Evolutionary conservation across 2,888 invertebrate genomes (phyloP).

Genomic region (Tenthredo distinguenda): DNA sequence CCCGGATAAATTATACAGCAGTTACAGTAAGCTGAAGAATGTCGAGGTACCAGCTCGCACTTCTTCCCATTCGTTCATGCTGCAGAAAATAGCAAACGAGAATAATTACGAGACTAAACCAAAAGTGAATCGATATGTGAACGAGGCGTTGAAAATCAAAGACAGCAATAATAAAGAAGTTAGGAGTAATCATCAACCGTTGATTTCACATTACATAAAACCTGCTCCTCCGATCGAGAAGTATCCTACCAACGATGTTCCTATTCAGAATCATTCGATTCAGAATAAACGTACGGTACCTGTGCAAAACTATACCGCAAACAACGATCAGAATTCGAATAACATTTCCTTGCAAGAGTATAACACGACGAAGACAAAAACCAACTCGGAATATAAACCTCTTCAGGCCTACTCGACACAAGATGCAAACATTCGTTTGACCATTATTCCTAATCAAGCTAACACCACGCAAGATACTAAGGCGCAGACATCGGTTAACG

Average conservation of each 20-base stretch:
- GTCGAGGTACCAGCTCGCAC: constrained; percentile 29
- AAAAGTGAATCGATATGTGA: constrained; percentile 30
- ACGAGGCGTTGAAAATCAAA: constrained; percentile 33
- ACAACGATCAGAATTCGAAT: neutral
- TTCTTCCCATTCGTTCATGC: constrained; percentile 44
- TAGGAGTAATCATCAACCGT: neutral
- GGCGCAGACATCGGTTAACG: neutral
- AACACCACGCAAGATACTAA: neutral
- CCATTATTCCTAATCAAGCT: constrained; percentile 1
- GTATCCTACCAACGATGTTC: neutral
- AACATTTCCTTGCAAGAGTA: constrained; percentile 6
- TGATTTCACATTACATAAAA: constrained; percentile 39
- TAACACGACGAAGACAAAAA: neutral
- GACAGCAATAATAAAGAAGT: constrained; percentile 29
- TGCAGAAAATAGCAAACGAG: constrained; percentile 45
- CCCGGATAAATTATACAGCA: constrained; percentile 43
- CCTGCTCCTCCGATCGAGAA: neutral
- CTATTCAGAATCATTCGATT: neutral
- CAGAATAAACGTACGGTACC: neutral
- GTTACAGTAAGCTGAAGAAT: constrained; percentile 18
- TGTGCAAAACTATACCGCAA: neutral
- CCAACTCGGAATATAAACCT: constrained; percentile 24
- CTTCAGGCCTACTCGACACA: constrained; percentile 4
- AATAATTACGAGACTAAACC: constrained; percentile 44
- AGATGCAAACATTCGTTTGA: neutral